These are phyloP conservation scores for Pteruthius melanotis DNA, from an alignment of 2,113 vertebrate species.

Conservation along the genomic window DNA sequence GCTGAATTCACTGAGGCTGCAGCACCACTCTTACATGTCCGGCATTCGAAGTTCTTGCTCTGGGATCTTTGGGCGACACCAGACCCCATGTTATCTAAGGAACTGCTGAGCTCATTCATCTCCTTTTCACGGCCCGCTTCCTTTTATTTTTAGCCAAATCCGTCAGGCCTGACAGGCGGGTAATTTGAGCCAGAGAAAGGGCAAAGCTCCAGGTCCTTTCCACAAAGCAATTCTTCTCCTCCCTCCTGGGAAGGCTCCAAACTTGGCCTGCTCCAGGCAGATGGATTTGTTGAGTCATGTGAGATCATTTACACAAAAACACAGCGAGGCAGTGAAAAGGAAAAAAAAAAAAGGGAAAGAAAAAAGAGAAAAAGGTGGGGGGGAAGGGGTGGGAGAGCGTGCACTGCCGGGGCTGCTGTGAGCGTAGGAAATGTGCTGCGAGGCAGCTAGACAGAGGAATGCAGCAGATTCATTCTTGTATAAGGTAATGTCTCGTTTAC, in stretches of 20 bases:
- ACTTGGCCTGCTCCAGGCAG: slow-evolving; percentile 81
- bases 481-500: slow-evolving; percentile 94
- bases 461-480: slow-evolving; percentile 84
- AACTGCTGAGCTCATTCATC: slow-evolving; percentile 86
- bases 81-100: slow-evolving; percentile 74
- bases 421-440: slow-evolving; percentile 76
- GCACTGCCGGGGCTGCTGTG: slow-evolving; percentile 51
- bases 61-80: slow-evolving; percentile 70
- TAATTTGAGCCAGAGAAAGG: slow-evolving; percentile 88
- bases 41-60: slow-evolving; percentile 72
- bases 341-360: neutral
- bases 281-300: slow-evolving; percentile 98
- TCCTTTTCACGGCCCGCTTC: slow-evolving; percentile 83
- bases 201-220: slow-evolving; percentile 84
- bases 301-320: slow-evolving; percentile 93
- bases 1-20: slow-evolving; percentile 26
- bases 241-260: slow-evolving; percentile 83
- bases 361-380: slow-evolving; percentile 14
- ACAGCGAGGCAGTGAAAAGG: slow-evolving; percentile 74
- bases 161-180: slow-evolving; percentile 89
- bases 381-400: slow-evolving; percentile 43
- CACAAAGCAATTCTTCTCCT: slow-evolving; percentile 87
- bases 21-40: slow-evolving; percentile 2
- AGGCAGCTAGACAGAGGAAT: slow-evolving; percentile 82
- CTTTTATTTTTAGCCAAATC: slow-evolving; percentile 97